Conservation (phyloP, 2,797 vertebrate genomes). For the Acomys russatus region DNA sequence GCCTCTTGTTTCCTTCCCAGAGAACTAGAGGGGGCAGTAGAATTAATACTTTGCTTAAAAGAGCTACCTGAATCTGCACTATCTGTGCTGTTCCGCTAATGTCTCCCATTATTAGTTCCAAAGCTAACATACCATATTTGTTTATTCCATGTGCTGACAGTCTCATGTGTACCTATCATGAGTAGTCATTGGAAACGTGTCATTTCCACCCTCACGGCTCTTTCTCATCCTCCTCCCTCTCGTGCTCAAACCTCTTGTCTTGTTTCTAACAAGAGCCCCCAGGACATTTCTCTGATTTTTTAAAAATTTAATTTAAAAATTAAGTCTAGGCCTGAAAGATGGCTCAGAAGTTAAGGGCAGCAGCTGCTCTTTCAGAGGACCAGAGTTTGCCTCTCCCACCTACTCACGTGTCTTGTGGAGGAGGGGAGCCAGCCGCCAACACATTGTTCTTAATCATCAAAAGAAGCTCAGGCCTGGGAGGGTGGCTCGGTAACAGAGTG, state of each 20-base stretch:
- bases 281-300: neutral
- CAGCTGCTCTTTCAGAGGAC: neutral
- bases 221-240: neutral
- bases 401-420: neutral
- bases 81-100: conserved; percentile 41
- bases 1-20: conserved; percentile 39
- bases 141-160: neutral
- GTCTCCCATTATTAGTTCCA: conserved; percentile 37
- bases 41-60: conserved; percentile 47
- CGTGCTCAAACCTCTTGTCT: neutral
- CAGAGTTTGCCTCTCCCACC: neutral
- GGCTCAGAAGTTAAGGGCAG: neutral
- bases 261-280: neutral
- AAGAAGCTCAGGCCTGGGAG: neutral
- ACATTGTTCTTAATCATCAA: conserved; percentile 41
- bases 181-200: neutral
- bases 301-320: neutral
- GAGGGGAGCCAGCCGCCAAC: neutral
- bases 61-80: neutral
- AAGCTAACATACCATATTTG: neutral
- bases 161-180: neutral
- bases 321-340: neutral
- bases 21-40: conserved; percentile 19
- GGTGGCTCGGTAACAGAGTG: neutral
- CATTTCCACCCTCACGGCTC: neutral